Evolutionary conservation across 2,113 vertebrate genomes (phyloP), one percentile per base, ranked within the genome.

Genomic region (Trematocara zebra): DNA sequence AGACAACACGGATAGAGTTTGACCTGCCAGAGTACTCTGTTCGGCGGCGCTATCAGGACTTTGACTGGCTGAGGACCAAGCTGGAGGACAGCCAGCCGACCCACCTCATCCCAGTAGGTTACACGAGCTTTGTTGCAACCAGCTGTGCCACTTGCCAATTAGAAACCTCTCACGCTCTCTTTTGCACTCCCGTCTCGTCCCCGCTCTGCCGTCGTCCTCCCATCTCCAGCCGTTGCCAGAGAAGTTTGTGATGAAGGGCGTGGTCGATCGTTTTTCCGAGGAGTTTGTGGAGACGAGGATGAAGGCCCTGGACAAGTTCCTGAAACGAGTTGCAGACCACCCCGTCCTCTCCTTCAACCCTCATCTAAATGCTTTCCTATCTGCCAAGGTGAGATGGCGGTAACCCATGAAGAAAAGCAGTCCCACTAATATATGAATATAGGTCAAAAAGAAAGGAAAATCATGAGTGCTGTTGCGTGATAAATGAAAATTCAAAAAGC

Each of bases 171-270:
- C 4, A 67, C 8, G 4, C 5, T 33, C 31, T 53, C 11, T 33
- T 49, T 11, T 23, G 47, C 17, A 12, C 5, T 15, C 18, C 17
- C 2, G 1, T 42, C 56, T 52, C 8, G 49, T 14, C 26, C 17
- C 72, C 2, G 1, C 26, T 51, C 47, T 51, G 17, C 26, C 0
- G 3, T 51, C 6, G 0, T 4, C 35, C 35, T 4, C 3, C 54
- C 18, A 6, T 28, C 80, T 59, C 31, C 91, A 99, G 98, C 99
- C 99, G 0, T 94, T 99, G 87, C 98, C 99, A 28, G 99, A 99
- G 95, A 99, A 99, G 94, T 99, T 99, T 89, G 99, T 99, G 80
- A 97, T 99, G 95, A 99, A 99, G 91, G 98, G 99, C 4, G 99
- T 99, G 20, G 98, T 99, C 1, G 99, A 99, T 90, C 97, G 99